Evolutionary conservation across 2,888 invertebrate species (phyloP).

Genomic region (Drosophila atroscutellata): DNA sequence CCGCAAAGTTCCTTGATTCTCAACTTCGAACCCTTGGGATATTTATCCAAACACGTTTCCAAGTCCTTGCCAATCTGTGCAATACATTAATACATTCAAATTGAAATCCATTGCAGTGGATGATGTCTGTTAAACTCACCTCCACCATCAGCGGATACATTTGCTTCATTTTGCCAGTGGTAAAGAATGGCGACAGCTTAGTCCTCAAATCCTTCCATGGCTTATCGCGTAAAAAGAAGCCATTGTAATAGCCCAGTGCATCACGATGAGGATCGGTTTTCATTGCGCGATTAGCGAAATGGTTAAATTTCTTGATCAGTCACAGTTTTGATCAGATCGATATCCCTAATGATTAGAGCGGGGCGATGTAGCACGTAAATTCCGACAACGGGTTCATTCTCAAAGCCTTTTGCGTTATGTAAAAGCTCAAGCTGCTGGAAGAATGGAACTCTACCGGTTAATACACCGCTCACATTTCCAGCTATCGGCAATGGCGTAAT

Average conservation of each 20-base stretch:
- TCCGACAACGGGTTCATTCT: slow-evolving; percentile 76
- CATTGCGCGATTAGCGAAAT: slow-evolving; percentile 82
- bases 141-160: slow-evolving; percentile 80
- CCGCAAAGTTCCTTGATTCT: slow-evolving; percentile 54
- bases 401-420: slow-evolving; percentile 55
- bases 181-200: slow-evolving; percentile 85
- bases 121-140: slow-evolving; percentile 52
- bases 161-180: slow-evolving; percentile 82
- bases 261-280: slow-evolving; percentile 79
- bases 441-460: slow-evolving; percentile 67
- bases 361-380: slow-evolving; percentile 84
- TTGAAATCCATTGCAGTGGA: neutral
- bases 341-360: slow-evolving; percentile 83
- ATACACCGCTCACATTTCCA: slow-evolving; percentile 82
- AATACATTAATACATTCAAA: neutral
- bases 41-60: slow-evolving; percentile 33
- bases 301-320: slow-evolving; percentile 85
- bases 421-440: slow-evolving; percentile 76
- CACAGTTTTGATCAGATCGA: slow-evolving; percentile 84
- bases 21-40: slow-evolving; percentile 10
- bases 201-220: slow-evolving; percentile 84
- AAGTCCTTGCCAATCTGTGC: slow-evolving; percentile 65
- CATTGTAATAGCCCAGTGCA: slow-evolving; percentile 82
- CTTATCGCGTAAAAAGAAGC: slow-evolving; percentile 84
- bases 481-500: slow-evolving; percentile 80